A percentile compares a stretch with the other conserved stretches of the same genome.
Conservation (phyloP, 2,797 vertebrate species). For the Fistularia commersonii region DNA sequence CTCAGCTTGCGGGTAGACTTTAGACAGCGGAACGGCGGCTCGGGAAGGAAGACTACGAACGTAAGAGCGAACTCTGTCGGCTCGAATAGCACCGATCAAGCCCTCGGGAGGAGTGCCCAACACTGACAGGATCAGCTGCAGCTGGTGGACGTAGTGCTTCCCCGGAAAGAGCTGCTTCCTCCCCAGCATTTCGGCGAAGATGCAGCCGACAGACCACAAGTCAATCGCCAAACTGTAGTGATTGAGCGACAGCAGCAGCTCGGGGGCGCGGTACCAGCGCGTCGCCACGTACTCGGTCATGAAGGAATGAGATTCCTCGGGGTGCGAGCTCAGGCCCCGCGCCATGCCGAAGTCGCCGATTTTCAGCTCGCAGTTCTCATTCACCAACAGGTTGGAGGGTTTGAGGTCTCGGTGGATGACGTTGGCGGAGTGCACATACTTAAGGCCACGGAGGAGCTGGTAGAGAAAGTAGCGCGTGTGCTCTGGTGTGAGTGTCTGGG, state of each 20-base stretch:
- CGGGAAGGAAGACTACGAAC: constrained; percentile 84
- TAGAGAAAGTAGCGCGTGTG: constrained; percentile 92
- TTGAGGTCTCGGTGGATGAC: constrained; percentile 93
- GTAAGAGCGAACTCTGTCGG: constrained; percentile 86
- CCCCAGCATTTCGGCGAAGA: constrained; percentile 91
- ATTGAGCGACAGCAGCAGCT: constrained; percentile 88
- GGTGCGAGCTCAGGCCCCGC: constrained; percentile 83
- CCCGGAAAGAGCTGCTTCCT: constrained; percentile 89
- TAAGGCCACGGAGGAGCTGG: constrained; percentile 89
- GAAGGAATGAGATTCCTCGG: constrained; percentile 85
- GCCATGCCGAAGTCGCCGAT: constrained; percentile 95
- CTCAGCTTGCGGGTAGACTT: constrained; percentile 83
- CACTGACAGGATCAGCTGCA: constrained; percentile 88
- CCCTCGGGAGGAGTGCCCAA: constrained; percentile 85
- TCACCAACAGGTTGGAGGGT: constrained; percentile 88
- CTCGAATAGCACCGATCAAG: constrained; percentile 82
- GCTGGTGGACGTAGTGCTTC: constrained; percentile 89
- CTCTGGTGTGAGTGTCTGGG: constrained; percentile 84
- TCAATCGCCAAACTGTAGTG: constrained; percentile 91
- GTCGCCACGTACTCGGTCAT: constrained; percentile 96
- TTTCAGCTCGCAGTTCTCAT: constrained; percentile 94
- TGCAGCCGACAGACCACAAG: constrained; percentile 92
- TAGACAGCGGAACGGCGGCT: constrained; percentile 78
- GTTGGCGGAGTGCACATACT: constrained; percentile 91
- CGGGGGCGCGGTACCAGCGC: constrained; percentile 91